Percentiles rank a stretch among this genome's conserved stretches.
Evolutionary conservation across 2,888 invertebrate species (phyloP).

Genomic region (Leptinotarsa peninsularis): DNA sequence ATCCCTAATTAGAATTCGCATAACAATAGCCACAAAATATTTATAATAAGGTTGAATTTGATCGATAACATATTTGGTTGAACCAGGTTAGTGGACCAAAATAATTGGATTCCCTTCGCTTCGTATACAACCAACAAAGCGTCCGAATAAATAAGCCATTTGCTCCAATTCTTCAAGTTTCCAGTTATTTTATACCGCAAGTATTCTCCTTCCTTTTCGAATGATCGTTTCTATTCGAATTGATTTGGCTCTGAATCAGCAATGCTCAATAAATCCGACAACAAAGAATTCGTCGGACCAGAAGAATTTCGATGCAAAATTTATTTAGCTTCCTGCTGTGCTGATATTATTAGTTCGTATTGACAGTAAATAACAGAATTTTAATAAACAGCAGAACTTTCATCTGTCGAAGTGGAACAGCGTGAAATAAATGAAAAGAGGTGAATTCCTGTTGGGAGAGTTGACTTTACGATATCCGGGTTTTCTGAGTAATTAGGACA

Average conservation of each 20-base stretch:
- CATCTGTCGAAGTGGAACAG: not conserved
- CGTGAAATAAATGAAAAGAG: not conserved
- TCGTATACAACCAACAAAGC: not conserved
- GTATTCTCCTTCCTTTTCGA: not conserved
- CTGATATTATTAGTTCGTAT: not conserved
- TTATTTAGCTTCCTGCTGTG: not conserved
- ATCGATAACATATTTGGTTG: not conserved
- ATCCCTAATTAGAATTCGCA: too few relatives aligned
- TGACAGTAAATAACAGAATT: not conserved
- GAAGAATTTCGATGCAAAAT: not conserved
- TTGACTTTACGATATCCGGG: too few relatives aligned
- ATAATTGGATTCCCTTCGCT: not conserved
- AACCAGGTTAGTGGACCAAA: not conserved
- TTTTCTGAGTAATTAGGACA: too few relatives aligned
- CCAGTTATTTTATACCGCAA: not conserved
- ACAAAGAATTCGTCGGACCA: not conserved
- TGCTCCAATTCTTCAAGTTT: constrained; percentile 17
- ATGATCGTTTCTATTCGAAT: constrained; percentile 7
- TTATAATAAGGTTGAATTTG: not conserved
- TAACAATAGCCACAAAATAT: too few relatives aligned
- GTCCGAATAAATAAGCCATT: not conserved
- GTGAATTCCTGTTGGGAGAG: not conserved
- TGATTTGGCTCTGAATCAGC: constrained; percentile 17
- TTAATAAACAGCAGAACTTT: not conserved
- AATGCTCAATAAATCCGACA: not conserved